Evolutionary conservation across 2,888 invertebrate genomes (phyloP), one percentile per base, ranked within the genome.

Genomic region (Bedellia somnulentella): DNA sequence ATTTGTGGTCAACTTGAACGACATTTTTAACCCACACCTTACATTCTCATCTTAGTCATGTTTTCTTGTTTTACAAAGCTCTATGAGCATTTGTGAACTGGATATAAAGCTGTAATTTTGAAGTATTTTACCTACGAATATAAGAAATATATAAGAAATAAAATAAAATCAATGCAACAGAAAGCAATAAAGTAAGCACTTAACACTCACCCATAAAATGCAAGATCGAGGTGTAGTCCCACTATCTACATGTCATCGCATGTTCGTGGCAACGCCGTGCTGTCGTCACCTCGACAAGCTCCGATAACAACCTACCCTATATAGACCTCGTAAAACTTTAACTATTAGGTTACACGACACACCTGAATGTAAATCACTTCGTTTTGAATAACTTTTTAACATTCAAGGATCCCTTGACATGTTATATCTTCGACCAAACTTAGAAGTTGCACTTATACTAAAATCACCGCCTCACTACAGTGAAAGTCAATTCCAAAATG

Each of bases 261-360:
- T 10, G 8, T n/a, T n/a, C n/a, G n/a, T n/a, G n/a, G 2, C 16
- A 6, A 27, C 27, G 15, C 22, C 21, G 21, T 24, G 15, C 55
- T 71, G 70, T 71, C 68, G 63, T 57, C 71, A 59, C 62, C 46
- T 59, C 50, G 49, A 41, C 47, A 45, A 41, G 44, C 47, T 14
- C 46, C 57, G 66, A 70, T 73, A 71, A 67, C 57, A 53, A 47
- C 51, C 44, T 45, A 46, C 48, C 60, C 60, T 57, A 56, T 70
- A 66, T 70, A 67, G 57, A 55, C 63, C 53, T 57, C 52, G 52
- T 71, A 68, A 70, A 70, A 71, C 57, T 54, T 66, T 66, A 70
- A 71, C 66, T 70, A 70, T 71, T 64, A 53, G 54, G 57, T 51
- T 52, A 66, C 73, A 73, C 58, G 68, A 61, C 53, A 52, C 59